phyloP scores from a whole-genome alignment of 2,888 invertebrate species.

The Orchesella flavescens region DNA sequence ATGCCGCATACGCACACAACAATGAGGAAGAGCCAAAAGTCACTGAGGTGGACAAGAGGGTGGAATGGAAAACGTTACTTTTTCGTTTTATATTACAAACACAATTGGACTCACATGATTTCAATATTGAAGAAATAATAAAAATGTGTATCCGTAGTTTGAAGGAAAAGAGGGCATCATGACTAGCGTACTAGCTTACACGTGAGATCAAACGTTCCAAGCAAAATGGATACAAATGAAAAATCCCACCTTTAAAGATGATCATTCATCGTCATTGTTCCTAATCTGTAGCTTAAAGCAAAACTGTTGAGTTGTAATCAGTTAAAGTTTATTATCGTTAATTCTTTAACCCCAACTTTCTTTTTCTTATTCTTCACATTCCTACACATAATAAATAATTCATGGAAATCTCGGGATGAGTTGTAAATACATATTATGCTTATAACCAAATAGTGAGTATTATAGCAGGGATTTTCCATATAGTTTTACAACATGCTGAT shows the following conservation, averaged over 20 bases:
- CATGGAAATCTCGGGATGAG: conserved; percentile 42
- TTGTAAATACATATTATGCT: not conserved
- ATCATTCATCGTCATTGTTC: conserved; percentile 16
- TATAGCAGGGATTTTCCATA: conserved; percentile 12
- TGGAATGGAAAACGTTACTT: not conserved
- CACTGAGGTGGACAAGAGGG: conserved; percentile 1
- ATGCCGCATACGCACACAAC: not conserved
- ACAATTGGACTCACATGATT: not conserved
- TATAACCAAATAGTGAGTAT: not conserved
- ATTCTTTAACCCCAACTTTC: conserved; percentile 29
- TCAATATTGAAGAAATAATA: no score
- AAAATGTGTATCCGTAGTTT: no score
- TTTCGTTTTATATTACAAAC: conserved; percentile 1
- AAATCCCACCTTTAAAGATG: not conserved
- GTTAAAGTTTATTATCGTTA: not conserved
- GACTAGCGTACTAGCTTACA: not conserved
- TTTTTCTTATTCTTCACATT: conserved; percentile 13
- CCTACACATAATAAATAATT: conserved; percentile 47
- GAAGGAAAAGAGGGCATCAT: not conserved
- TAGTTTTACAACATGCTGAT: conserved; percentile 10
- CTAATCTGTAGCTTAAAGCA: conserved; percentile 4
- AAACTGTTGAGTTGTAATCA: no score
- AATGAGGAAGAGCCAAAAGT: conserved; percentile 7
- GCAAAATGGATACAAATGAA: not conserved
- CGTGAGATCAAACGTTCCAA: conserved; percentile 14